Conservation (phyloP, 2,888 invertebrate genomes). For the Pheosia gnoma region DNA sequence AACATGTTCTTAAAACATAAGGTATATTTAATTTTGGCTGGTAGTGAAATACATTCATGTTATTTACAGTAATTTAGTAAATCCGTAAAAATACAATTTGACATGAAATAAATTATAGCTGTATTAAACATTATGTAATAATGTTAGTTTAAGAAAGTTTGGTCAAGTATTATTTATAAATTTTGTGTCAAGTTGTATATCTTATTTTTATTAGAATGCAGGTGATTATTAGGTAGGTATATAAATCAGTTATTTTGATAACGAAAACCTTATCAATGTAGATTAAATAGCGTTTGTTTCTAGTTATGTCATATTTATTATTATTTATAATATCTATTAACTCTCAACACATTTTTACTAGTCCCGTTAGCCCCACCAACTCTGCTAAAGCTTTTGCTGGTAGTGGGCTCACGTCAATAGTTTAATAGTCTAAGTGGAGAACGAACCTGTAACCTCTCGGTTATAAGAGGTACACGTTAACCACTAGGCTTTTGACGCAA, state of each 20-base stretch:
- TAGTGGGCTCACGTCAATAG: too few relatives aligned
- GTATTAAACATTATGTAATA: background rate
- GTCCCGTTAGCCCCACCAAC: too few relatives aligned
- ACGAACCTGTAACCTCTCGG: too few relatives aligned
- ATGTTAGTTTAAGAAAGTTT: too few relatives aligned
- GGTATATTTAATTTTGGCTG: slow-evolving; percentile 43
- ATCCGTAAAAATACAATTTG: slow-evolving; percentile 23
- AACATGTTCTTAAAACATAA: slow-evolving; percentile 35
- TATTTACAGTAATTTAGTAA: slow-evolving; percentile 28
- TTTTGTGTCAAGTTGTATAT: background rate
- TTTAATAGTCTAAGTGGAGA: too few relatives aligned
- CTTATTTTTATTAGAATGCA: slow-evolving; percentile 2
- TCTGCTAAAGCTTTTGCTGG: too few relatives aligned
- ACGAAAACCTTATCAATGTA: background rate
- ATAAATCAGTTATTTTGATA: background rate
- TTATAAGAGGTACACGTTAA: too few relatives aligned
- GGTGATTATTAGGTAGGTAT: slow-evolving; percentile 1
- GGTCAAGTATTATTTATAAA: background rate
- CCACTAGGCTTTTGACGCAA: too few relatives aligned
- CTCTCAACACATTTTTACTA: too few relatives aligned
- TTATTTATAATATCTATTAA: background rate
- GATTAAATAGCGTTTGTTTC: background rate
- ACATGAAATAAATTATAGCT: slow-evolving; percentile 20
- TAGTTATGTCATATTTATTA: background rate
- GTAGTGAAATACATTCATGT: slow-evolving; percentile 35